phyloP scores from a whole-genome alignment of 2,888 invertebrate genomes.

The Sialis fuliginosa region DNA sequence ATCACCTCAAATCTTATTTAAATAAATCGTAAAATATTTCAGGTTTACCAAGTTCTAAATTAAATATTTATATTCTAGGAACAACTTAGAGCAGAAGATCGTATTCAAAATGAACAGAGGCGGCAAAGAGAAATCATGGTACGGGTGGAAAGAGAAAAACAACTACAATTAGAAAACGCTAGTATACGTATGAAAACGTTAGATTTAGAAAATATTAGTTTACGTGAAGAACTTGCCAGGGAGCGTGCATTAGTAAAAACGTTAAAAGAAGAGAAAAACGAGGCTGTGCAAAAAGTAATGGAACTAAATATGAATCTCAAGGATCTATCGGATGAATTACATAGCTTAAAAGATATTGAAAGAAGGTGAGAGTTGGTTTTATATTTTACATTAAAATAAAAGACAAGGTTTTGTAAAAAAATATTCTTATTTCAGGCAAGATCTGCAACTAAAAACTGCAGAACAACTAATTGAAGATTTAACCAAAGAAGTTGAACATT shows the following conservation, averaged over 20 bases:
- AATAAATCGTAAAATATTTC: too few relatives aligned
- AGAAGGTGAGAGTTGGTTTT: conserved; percentile 16
- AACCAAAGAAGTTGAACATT: conserved; percentile 43
- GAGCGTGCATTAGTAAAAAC: conserved; percentile 45
- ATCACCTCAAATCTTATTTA: not conserved
- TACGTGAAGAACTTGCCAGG: conserved; percentile 47
- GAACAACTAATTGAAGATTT: conserved; percentile 44
- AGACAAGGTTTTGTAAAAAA: not conserved
- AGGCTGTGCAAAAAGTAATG: not conserved
- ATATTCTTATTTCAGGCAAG: conserved; percentile 22
- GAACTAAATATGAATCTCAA: conserved; percentile 28
- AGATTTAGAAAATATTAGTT: conserved; percentile 44
- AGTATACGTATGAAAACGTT: conserved; percentile 50
- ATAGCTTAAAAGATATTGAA: conserved; percentile 29
- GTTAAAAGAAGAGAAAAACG: conserved; percentile 26
- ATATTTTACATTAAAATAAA: not conserved
- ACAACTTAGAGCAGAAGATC: conserved; percentile 16
- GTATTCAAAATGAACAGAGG: conserved; percentile 62
- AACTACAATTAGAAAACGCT: conserved; percentile 57
- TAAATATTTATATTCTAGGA: not conserved
- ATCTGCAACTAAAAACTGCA: conserved; percentile 31
- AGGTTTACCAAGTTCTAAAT: too few relatives aligned
- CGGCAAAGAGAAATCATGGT: conserved; percentile 68
- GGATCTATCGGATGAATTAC: conserved; percentile 32
- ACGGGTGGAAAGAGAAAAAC: conserved; percentile 70